Evolutionary conservation across 2,888 invertebrate genomes (phyloP).

Genomic region (Bellardia pandia): DNA sequence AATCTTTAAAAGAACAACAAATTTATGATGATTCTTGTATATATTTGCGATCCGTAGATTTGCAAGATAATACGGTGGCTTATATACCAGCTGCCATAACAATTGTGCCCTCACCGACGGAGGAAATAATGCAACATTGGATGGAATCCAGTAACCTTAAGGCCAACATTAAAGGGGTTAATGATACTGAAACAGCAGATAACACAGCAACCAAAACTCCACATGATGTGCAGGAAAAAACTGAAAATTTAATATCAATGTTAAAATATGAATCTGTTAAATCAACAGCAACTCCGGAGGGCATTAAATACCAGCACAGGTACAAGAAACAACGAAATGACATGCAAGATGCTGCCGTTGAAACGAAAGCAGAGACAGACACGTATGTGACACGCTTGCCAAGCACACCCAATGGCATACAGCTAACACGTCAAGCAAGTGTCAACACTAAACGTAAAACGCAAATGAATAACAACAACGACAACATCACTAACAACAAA

Average conservation of each 20-base stretch:
- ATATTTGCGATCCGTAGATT: conserved; percentile 80
- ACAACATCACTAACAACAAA: conserved; percentile 34
- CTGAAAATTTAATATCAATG: conserved; percentile 56
- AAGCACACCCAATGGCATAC: conserved; percentile 68
- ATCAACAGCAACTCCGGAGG: conserved; percentile 14
- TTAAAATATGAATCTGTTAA: conserved; percentile 36
- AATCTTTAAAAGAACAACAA: conserved; percentile 75
- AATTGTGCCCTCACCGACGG: conserved; percentile 76
- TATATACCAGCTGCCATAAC: conserved; percentile 77
- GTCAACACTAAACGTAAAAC: conserved; percentile 67
- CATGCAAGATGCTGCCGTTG: conserved; percentile 22
- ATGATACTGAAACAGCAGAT: conserved; percentile 16
- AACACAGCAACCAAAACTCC: not conserved
- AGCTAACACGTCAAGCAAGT: conserved; percentile 63
- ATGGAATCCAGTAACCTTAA: conserved; percentile 56
- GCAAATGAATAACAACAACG: conserved; percentile 67
- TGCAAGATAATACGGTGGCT: conserved; percentile 76
- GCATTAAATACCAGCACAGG: conserved; percentile 16
- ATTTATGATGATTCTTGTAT: conserved; percentile 80
- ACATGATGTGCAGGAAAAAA: conserved; percentile 34
- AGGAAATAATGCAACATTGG: conserved; percentile 75
- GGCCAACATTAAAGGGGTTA: conserved; percentile 63
- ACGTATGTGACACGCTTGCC: conserved; percentile 72
- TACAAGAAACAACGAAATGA: conserved; percentile 8
- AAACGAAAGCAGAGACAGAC: conserved; percentile 14